phyloP scores from a whole-genome alignment of 2,888 invertebrate genomes.

The Amphipoea oculea region DNA sequence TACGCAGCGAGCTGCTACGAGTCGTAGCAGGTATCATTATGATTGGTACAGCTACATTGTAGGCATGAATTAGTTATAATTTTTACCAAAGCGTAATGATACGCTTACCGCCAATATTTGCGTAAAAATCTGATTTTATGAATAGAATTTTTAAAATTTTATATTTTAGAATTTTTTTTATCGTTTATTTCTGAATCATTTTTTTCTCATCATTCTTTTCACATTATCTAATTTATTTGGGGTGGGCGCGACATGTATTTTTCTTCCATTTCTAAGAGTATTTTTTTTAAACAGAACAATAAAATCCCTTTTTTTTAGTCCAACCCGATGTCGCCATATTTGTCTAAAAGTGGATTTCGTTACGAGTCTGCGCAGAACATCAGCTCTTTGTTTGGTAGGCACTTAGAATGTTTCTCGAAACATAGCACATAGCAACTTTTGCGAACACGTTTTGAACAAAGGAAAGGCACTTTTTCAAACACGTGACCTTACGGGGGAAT shows the following conservation, averaged over 20 bases:
- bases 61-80: background rate
- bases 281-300: background rate
- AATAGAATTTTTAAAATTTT: no score
- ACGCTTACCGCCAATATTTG: background rate
- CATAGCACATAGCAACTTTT: background rate
- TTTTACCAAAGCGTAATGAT: background rate
- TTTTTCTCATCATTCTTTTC: no score
- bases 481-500: background rate
- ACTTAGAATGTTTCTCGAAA: background rate
- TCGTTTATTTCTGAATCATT: no score
- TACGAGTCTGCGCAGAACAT: slow-evolving; percentile 32
- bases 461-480: background rate
- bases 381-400: slow-evolving; percentile 21
- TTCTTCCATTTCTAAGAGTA: background rate
- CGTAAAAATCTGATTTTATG: background rate
- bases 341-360: background rate
- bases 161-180: no score
- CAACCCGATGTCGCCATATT: slow-evolving; percentile 11
- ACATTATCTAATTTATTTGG: background rate
- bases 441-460: slow-evolving; percentile 5
- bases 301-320: background rate
- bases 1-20: slow-evolving; percentile 9
- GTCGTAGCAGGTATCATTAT: background rate
- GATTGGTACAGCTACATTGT: background rate
- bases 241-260: background rate